Evolutionary conservation across 2,113 vertebrate genomes (phyloP), one percentile per base, ranked within the genome.

Genomic region (Numida meleagris): DNA sequence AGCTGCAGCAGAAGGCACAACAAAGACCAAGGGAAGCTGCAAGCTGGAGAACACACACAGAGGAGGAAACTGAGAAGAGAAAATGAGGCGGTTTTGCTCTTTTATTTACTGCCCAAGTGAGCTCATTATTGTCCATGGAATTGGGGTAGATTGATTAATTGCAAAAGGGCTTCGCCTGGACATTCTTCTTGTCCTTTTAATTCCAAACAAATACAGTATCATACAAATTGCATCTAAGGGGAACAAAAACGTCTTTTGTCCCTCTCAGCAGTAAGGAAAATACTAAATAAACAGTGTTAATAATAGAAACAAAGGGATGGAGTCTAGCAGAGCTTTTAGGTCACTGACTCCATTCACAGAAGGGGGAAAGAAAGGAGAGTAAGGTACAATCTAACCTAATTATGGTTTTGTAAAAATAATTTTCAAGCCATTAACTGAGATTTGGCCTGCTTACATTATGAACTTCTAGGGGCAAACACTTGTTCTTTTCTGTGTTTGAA

Each of bases 331-430:
- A 94, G 82, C 89, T 95, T 95, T 91, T 67, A 85, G 96, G 93
- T 92, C 94, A 91, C 87, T 55, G 63, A 65, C 63, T 94, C 93
- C 93, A 80, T 95, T 94, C 95, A 94, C 17, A 50, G 59, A 71
- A 91, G 11, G 62, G 45, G 63, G 42, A 58, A 93, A 87, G 71
- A 70, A 91, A 88, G 55, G 21, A 94, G 50, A 34, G 62, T 73
- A 89, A 89, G 71, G 91, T 92, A 91, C 87, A 94, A 93, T 87
- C 87, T 82, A 96, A 96, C 74, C 89, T 94, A 95, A 96, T 94
- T 90, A 94, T 38, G 70, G 83, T 61, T 86, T 84, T 21, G 14
- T 51, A 86, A 80, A 94, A 93, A 94, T 82, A 89, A 92, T 92
- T 93, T 94, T 92, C 43, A 48, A 94, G 84, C 48, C 74, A 83